Base-by-base conservation (phyloP, 2,113 vertebrate species). In the Xerus inauris region DNA sequence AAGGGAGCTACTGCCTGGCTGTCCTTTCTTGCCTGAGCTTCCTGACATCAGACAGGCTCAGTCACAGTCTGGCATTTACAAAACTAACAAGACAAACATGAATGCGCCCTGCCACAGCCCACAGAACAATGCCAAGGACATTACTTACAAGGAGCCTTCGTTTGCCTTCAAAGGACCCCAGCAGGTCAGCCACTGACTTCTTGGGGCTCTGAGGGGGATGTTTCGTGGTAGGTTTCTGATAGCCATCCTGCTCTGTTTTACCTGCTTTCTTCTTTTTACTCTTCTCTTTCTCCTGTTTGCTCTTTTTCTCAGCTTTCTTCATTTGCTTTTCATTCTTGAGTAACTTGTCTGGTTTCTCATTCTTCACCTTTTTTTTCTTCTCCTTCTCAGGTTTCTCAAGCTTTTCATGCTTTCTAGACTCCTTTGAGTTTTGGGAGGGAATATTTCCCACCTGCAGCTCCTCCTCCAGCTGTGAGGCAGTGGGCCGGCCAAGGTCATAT, bases 111-210 rank as follows among this genome's bases (percentile, higher is more conserved):
- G 28, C 57, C 49, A 38, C 26, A 11, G 57, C 73, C 83, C 82
- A 30, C 40, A 89, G 47, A 69, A 40, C 14, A 71, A 35, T 0
- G 14, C 6, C 51, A n/a, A 86, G 84, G 14, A 49, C 38, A 19
- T 87, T 97, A 99, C 99, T 99, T 98, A 99, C 99, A 91, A 99
- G 98, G 54, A 99, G 99, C 22, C 99, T 98, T 87, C 99, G 99
- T 97, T 99, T 99, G 98, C 99, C 99, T 98, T 99, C 99, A 98
- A 99, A 99, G 98, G 99, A 99, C 47, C 99, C 99, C 98, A 99
- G 98, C 94, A 99, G 99, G 75, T 98, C 98, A 0, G 97, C 94
- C 97, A 99, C 98, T 0, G 98, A 97, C 97, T 99, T 99, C 91
- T 98, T 99, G 2, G 99, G 98, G 38, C 93, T 95, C 42, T 95